Conservation (phyloP, 2,797 vertebrate species). For the Mycteria americana region DNA sequence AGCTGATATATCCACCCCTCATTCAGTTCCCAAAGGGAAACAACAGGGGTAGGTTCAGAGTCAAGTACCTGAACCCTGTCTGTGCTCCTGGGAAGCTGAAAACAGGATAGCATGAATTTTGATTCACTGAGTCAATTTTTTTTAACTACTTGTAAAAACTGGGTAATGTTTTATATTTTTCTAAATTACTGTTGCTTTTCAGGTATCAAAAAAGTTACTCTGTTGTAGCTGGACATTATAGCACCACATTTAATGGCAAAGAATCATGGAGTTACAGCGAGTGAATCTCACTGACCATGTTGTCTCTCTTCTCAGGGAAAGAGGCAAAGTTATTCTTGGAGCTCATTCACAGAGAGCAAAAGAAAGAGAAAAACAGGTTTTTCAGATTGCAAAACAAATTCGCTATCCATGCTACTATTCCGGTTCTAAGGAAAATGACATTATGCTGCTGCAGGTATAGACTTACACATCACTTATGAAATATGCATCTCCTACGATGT, state of each 20-base stretch:
- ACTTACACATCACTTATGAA: neutral
- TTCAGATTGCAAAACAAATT: neutral
- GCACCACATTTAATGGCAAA: neutral
- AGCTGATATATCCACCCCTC: neutral
- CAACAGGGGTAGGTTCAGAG: rapidly evolving
- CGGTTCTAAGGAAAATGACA: neutral
- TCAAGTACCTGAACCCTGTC: neutral
- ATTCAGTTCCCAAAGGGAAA: neutral
- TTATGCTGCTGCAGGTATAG: slow-evolving; percentile 65
- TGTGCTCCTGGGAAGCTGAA: neutral
- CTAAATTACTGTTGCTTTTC: neutral
- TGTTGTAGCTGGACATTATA: neutral
- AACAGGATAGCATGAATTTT: neutral
- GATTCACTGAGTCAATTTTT: neutral
- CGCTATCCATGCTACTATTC: neutral
- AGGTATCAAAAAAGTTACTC: neutral
- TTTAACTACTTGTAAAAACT: neutral
- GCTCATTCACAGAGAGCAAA: neutral
- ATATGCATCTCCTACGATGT: neutral
- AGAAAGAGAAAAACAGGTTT: neutral
- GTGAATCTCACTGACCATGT: neutral
- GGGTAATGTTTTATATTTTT: neutral
- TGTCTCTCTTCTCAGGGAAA: neutral
- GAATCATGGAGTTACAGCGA: neutral
- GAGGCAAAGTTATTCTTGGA: slow-evolving; percentile 15